phyloP scores from a whole-genome alignment of 2,113 vertebrate genomes.

The Cyprinus carpio region DNA sequence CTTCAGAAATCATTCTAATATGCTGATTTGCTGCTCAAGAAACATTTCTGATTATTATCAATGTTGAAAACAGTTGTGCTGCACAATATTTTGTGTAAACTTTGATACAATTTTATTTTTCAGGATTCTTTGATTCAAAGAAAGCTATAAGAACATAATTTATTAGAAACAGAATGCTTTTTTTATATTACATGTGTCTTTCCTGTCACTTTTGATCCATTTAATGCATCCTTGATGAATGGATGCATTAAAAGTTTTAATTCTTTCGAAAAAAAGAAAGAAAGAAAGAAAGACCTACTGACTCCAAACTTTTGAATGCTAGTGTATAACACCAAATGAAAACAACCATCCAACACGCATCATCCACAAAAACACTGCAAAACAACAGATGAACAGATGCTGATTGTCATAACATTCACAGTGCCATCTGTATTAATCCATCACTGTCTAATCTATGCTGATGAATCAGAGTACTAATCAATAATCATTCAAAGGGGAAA shows the following conservation, averaged over 20 bases:
- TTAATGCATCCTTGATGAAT: no score
- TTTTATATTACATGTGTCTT: no score
- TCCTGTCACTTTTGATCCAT: no score
- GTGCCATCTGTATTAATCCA: slow-evolving; percentile 9
- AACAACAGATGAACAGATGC: slow-evolving; percentile 2
- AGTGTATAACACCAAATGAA: not conserved
- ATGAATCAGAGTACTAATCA: not conserved
- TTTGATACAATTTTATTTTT: not conserved
- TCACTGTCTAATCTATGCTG: not conserved
- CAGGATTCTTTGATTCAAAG: no score
- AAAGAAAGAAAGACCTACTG: no score
- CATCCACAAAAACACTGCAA: not conserved
- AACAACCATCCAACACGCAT: not conserved
- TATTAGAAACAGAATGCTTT: no score
- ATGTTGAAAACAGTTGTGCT: not conserved
- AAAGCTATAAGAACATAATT: not conserved
- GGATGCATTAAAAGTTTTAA: not conserved
- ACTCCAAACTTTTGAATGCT: not conserved
- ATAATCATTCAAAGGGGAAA: not conserved
- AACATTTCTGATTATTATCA: not conserved
- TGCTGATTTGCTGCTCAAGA: not conserved
- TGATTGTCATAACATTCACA: not conserved
- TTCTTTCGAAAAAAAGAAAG: not conserved
- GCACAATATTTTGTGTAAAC: not conserved
- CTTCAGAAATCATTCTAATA: not conserved